Percentiles rank a stretch among this genome's conserved stretches.
Conservation (phyloP, 2,888 invertebrate species). For the Luffia ferchaultella region DNA sequence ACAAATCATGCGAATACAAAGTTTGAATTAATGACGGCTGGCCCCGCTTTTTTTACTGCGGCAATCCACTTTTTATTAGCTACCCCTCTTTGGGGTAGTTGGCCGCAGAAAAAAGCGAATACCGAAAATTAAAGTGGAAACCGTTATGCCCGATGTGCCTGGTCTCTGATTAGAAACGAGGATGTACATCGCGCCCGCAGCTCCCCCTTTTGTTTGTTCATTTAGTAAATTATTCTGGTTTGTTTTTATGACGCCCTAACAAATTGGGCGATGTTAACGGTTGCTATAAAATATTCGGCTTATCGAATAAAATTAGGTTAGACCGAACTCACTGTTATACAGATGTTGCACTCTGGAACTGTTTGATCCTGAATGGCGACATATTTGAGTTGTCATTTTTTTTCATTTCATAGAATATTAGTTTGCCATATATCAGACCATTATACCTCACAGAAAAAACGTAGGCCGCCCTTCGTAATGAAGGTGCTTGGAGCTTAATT, state of each 20-base stretch:
- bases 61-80: conserved; percentile 4
- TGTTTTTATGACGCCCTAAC: background rate
- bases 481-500: too few relatives aligned
- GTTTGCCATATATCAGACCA: too few relatives aligned
- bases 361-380: too few relatives aligned
- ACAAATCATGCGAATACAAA: conserved; percentile 54
- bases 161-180: background rate
- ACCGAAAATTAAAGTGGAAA: background rate
- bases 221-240: background rate
- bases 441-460: too few relatives aligned
- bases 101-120: background rate
- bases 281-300: too few relatives aligned
- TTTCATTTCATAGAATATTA: too few relatives aligned
- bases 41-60: conserved; percentile 26
- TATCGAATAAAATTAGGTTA: too few relatives aligned
- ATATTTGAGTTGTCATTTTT: too few relatives aligned
- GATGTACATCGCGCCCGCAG: background rate
- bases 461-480: too few relatives aligned
- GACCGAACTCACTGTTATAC: too few relatives aligned
- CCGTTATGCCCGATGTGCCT: background rate
- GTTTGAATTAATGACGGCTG: conserved; percentile 46
- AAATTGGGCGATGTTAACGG: background rate
- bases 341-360: too few relatives aligned
- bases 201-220: background rate
- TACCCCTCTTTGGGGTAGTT: background rate